Base-by-base conservation (phyloP, 2,797 vertebrate genomes). In the Cygnus olor region DNA sequence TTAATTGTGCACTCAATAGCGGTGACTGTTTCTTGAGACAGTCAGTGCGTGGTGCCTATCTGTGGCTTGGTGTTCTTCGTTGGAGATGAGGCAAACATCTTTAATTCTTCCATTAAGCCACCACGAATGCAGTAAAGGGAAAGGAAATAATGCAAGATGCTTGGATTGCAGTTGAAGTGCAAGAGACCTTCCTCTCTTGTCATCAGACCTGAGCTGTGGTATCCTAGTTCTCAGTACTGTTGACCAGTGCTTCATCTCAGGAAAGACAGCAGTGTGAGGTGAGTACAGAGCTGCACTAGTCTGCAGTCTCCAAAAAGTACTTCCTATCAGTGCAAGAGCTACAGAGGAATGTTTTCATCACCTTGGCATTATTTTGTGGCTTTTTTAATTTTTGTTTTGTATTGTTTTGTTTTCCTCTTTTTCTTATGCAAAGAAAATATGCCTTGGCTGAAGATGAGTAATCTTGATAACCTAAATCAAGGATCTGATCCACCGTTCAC, bases 401-500 rank as follows among this genome's bases (percentile, higher is more conserved):
- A 21, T 47, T 20, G 45, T 47, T 49, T 49, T 38, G 38, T 32
- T 8, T 28, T 4, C 13, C 3, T 15, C 18, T 36, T 63, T 45
- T 53, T 27, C 10, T 32, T 68, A 51, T 30, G 24, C 40, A 27
- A 28, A 78, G 32, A 80, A 63, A 80, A 61, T 51, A 11, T 51
- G 4, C 8, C 32, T 20, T 2, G 2, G 22, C 44, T 74, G 19
- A 81, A 65, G 15, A 3, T 64, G 28, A 42, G 10, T 47, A 32
- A 32, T 38, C 30, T 1, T 20, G 10, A 61, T 53, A 6, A 27
- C 38, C 4, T 81, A 82, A 65, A 38, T 16, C 0, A 0, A 44
- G 19, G 11, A 42, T 40, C 25, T 53, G 61, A 60, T 8, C 17
- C 11, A n/a, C 54, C 1, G 1, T 69, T 85, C 54, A 22, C 38